A percentile compares a stretch with the other conserved stretches of the same genome.
Evolutionary conservation across 2,113 vertebrate genomes (phyloP).

Genomic region (Lophura nycthemera): DNA sequence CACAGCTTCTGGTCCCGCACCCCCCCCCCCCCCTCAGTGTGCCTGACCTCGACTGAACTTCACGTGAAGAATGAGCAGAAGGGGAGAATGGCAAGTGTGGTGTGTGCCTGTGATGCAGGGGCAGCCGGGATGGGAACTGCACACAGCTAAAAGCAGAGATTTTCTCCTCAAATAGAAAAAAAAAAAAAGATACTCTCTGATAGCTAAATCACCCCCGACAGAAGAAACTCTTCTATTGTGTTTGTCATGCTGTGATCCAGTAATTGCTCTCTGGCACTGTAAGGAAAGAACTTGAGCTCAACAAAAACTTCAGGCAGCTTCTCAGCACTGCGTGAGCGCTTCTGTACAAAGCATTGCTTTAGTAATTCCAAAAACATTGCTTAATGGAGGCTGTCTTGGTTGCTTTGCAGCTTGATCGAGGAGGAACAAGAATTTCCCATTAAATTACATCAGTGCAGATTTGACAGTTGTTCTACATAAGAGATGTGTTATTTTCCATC

Average conservation of each 20-base stretch:
- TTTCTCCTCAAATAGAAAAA: not conserved
- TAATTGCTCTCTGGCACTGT: conserved; percentile 35
- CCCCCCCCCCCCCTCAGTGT: not conserved
- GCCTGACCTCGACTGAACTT: not conserved
- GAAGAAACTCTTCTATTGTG: conserved; percentile 15
- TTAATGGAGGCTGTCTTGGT: not conserved
- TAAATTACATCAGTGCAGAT: not conserved
- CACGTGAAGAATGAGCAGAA: not conserved
- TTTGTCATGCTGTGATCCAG: not conserved
- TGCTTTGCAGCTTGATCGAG: not conserved
- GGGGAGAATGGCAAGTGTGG: not conserved
- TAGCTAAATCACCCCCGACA: conserved; percentile 48
- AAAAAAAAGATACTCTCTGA: conserved; percentile 11
- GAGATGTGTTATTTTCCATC: not conserved
- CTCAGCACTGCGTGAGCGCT: not conserved
- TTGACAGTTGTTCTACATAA: not conserved
- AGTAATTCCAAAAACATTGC: accelerated
- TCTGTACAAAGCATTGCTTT: not conserved
- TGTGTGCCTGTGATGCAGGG: not conserved
- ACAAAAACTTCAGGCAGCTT: not conserved
- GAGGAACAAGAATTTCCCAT: not conserved
- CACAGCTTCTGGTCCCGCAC: not conserved
- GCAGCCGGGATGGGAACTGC: no score
- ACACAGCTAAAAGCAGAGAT: no score
- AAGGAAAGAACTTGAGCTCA: conserved; percentile 12